phyloP scores from a whole-genome alignment of 2,113 vertebrate genomes.

The Tetrax tetrax region DNA sequence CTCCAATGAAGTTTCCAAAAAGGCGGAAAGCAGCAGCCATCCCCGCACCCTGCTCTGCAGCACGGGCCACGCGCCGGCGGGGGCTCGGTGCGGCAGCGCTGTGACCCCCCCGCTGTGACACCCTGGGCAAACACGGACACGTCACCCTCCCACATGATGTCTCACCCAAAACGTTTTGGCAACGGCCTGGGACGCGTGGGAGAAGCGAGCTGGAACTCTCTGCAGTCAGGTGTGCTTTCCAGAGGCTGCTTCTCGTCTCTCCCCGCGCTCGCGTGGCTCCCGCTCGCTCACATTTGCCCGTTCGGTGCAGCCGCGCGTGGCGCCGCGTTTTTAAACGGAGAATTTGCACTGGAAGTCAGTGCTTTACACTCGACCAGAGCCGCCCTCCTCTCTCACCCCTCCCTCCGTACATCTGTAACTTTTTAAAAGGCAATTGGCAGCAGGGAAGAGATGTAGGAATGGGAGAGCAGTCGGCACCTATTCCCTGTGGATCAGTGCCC shows the following conservation, averaged over 20 bases:
- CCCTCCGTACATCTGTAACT: neutral
- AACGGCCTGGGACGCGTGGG: neutral
- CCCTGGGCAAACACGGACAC: neutral
- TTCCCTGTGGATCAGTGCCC: neutral
- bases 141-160: accelerated
- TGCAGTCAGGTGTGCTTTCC: neutral
- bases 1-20: neutral
- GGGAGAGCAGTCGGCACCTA: neutral
- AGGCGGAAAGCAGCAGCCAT: neutral
- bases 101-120: accelerated
- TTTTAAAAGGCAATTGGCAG: neutral
- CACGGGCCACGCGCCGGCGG: accelerated
- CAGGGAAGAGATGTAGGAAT: neutral
- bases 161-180: neutral
- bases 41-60: neutral
- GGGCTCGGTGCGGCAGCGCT: accelerated
- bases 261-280: neutral
- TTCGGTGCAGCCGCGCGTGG: neutral
- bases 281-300: neutral
- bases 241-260: neutral
- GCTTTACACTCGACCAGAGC: neutral
- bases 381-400: neutral
- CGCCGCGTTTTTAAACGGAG: neutral
- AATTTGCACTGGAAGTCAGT: neutral
- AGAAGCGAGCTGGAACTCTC: neutral